phyloP scores from a whole-genome alignment of 2,888 invertebrate species.

The Apotomis betuletana region DNA sequence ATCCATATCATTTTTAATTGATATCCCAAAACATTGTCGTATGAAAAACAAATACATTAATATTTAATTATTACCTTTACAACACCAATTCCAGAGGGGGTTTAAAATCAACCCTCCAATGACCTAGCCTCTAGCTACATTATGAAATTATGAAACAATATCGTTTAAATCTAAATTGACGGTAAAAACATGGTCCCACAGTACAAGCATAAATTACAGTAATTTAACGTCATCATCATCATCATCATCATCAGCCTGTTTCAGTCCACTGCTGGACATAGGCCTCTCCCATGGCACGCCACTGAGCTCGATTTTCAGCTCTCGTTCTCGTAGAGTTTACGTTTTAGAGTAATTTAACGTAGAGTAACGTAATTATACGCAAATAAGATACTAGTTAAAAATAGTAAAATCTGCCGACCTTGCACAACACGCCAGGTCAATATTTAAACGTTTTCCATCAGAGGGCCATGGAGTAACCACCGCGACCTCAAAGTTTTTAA shows the following conservation, averaged over 20 bases:
- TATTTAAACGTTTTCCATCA: too few relatives aligned
- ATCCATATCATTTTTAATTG: background rate
- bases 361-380: background rate
- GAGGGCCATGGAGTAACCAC: too few relatives aligned
- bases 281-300: too few relatives aligned
- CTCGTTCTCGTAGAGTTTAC: too few relatives aligned
- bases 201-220: background rate
- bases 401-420: too few relatives aligned
- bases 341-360: background rate
- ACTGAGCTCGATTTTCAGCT: too few relatives aligned
- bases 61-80: background rate
- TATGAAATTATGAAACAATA: constrained; percentile 5
- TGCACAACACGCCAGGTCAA: too few relatives aligned
- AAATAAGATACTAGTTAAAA: too few relatives aligned
- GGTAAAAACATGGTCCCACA: constrained; percentile 4
- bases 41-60: background rate
- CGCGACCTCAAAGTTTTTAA: too few relatives aligned
- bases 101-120: background rate
- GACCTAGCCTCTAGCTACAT: background rate
- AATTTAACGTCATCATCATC: too few relatives aligned
- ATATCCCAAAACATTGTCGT: background rate
- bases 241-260: too few relatives aligned
- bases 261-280: too few relatives aligned
- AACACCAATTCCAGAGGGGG: background rate
- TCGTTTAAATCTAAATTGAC: constrained; percentile 1